A percentile compares a stretch with the other conserved stretches of the same genome.
These are phyloP conservation scores for Agrilus planipennis DNA, from an alignment of 1,140 invertebrate genomes.

Conservation along the genomic window DNA sequence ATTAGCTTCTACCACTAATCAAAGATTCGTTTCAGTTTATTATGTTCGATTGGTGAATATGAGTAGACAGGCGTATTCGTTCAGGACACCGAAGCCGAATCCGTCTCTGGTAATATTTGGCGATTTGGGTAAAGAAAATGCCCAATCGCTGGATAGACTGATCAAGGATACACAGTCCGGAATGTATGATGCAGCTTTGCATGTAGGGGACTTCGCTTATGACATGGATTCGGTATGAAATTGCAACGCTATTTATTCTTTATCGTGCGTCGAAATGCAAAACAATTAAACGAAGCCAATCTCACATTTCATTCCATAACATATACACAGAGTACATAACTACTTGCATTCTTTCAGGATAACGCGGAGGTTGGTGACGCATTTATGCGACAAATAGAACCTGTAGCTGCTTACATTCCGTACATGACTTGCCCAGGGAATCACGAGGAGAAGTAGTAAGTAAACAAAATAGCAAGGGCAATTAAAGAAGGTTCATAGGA, in stretches of 20 bases:
- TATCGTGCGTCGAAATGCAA: no score
- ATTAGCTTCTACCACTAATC: no score
- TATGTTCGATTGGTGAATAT: slow-evolving; percentile 61
- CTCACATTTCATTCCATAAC: no score
- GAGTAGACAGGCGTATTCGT: slow-evolving; percentile 71
- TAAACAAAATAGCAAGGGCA: no score
- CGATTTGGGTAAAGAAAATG: slow-evolving; percentile 86
- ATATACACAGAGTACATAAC: no score
- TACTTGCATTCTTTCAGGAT: slow-evolving; percentile 35
- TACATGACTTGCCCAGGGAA: slow-evolving; percentile 91
- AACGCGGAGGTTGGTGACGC: slow-evolving; percentile 71
- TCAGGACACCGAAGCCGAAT: slow-evolving; percentile 55
- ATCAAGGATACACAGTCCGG: slow-evolving; percentile 69
- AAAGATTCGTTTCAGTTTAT: slow-evolving; percentile 57
- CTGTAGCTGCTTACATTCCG: slow-evolving; percentile 73
- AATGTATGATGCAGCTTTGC: slow-evolving; percentile 78
- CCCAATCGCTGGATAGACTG: slow-evolving; percentile 61
- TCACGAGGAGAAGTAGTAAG: slow-evolving; percentile 77
- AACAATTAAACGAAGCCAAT: no score
- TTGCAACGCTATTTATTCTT: no score
- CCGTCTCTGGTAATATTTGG: slow-evolving; percentile 84
- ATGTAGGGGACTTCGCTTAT: slow-evolving; percentile 95
- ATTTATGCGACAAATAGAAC: slow-evolving; percentile 84
- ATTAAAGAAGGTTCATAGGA: no score
- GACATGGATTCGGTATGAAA: slow-evolving; percentile 69